Percentiles rank a stretch among this genome's conserved stretches.
Conservation (phyloP, 1,140 invertebrate species). For the Homarus americanus region DNA sequence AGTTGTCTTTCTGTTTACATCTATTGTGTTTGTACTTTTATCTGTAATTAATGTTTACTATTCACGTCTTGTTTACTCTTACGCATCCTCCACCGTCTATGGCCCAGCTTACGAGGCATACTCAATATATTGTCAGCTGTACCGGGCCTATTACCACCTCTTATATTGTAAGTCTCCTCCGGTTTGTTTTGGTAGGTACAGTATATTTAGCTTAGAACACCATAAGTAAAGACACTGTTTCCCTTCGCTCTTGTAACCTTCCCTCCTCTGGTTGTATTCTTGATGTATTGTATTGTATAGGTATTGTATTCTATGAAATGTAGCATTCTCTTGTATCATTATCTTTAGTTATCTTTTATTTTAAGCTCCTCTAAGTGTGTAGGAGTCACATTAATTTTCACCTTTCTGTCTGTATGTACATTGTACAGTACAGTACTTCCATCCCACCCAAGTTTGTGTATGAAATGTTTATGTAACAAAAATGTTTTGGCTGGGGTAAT, state of each 20-base stretch:
- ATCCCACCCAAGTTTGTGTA: too few species aligned
- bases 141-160: slow-evolving; percentile 63
- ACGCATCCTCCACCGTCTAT: slow-evolving; percentile 53
- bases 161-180: slow-evolving; percentile 47
- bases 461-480: too few species aligned
- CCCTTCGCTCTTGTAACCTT: too few species aligned
- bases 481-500: too few species aligned
- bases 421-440: too few species aligned
- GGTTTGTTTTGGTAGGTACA: slow-evolving; percentile 11
- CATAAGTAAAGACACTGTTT: too few species aligned
- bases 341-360: not conserved
- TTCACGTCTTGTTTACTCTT: slow-evolving; percentile 67
- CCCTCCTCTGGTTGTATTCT: too few species aligned
- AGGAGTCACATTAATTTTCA: not conserved
- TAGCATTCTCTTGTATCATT: not conserved
- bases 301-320: not conserved
- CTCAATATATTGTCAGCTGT: slow-evolving; percentile 60
- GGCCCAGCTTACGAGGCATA: slow-evolving; percentile 70
- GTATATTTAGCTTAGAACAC: not conserved
- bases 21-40: not conserved
- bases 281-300: too few species aligned
- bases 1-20: too few species aligned
- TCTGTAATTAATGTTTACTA: slow-evolving; percentile 62
- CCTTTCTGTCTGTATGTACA: too few species aligned
- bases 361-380: too few species aligned